Conservation (phyloP, 2,797 vertebrate species). For the Falco concolor region DNA sequence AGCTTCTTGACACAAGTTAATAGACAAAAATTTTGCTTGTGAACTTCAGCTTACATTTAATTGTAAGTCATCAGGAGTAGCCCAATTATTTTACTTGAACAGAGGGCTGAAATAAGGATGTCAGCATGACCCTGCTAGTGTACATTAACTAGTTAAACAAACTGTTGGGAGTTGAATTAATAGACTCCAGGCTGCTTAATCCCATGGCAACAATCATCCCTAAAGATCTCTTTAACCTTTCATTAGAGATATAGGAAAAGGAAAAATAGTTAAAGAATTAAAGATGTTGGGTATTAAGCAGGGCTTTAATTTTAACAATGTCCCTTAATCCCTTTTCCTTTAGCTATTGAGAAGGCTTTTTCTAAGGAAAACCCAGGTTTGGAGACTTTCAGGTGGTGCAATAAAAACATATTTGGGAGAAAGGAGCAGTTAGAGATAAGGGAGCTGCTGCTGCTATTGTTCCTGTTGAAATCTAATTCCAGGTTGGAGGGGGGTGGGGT, state of each 20-base stretch:
- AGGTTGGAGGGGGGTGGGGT: neutral
- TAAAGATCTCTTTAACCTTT: constrained; percentile 35
- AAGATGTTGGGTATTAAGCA: neutral
- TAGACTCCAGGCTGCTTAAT: constrained; percentile 25
- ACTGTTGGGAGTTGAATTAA: constrained; percentile 8
- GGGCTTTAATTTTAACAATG: constrained; percentile 6
- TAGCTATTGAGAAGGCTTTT: neutral
- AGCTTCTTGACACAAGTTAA: neutral
- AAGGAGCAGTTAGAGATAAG: neutral
- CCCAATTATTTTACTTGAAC: neutral
- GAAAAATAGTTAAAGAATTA: neutral
- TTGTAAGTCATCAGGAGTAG: neutral
- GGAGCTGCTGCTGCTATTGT: neutral
- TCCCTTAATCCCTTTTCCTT: constrained; percentile 12
- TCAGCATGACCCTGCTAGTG: neutral
- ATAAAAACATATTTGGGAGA: neutral
- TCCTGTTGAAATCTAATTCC: constrained; percentile 2
- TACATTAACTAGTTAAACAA: constrained; percentile 2
- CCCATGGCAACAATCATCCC: constrained; percentile 43
- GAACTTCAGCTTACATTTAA: neutral
- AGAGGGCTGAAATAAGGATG: neutral
- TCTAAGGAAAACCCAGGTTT: neutral
- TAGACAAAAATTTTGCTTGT: neutral
- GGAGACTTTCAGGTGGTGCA: neutral
- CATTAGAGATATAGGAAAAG: neutral